Percentiles rank a stretch among this genome's conserved stretches.
These are phyloP conservation scores for Ardeotis arabs DNA, from an alignment of 2,113 vertebrate species.

Conservation along the genomic window DNA sequence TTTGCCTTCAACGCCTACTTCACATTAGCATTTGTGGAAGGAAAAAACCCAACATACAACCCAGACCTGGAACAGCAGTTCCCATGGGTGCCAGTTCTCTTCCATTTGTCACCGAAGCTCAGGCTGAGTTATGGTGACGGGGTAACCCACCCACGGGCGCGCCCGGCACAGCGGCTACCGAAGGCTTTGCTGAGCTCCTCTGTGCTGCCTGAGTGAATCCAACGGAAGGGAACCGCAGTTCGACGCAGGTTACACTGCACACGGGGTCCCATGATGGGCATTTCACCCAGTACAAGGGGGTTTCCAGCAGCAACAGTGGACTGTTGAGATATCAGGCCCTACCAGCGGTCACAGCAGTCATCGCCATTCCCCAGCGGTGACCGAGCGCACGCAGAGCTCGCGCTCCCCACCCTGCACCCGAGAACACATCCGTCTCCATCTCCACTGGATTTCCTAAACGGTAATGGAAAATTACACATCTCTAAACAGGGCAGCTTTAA, in stretches of 20 bases:
- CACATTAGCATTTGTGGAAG: neutral
- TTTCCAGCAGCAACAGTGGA: neutral
- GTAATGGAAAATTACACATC: neutral
- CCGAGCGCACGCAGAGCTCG: neutral
- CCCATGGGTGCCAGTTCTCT: neutral
- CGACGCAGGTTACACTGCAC: neutral
- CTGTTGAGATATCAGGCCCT: neutral
- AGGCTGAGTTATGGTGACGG: too few relatives aligned
- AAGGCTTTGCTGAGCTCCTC: too few relatives aligned
- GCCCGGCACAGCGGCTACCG: neutral
- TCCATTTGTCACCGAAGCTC: too few relatives aligned
- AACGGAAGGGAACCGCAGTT: neutral
- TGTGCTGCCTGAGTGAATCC: rapidly evolving
- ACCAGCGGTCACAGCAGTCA: neutral
- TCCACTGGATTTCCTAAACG: neutral
- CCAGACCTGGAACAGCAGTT: neutral
- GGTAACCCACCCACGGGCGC: neutral
- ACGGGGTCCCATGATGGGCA: too few relatives aligned
- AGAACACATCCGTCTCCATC: neutral
- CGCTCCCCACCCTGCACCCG: neutral
- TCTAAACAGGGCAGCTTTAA: neutral
- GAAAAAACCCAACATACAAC: too few relatives aligned
- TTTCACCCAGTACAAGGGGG: neutral
- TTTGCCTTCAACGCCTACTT: neutral
- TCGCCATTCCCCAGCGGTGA: neutral